Conservation (phyloP, 2,888 invertebrate species). For the Silvanus unidentatus region DNA sequence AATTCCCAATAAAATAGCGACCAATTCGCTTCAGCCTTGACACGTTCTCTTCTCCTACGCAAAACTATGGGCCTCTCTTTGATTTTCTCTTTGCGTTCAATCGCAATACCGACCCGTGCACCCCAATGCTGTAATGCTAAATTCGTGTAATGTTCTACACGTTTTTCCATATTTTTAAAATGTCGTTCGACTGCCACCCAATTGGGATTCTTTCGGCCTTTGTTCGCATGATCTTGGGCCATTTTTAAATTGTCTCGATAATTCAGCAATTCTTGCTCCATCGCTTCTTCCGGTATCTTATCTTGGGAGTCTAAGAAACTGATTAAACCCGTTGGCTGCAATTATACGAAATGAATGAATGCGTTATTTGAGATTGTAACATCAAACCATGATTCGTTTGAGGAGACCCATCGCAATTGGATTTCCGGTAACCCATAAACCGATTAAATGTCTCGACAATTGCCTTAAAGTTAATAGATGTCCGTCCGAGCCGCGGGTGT, state of each 20-base stretch:
- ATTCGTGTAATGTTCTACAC: constrained; percentile 65
- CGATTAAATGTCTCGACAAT: constrained; percentile 87
- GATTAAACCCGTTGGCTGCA: constrained; percentile 86
- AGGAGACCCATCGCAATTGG: constrained; percentile 83
- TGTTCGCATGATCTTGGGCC: constrained; percentile 74
- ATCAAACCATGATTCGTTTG: constrained; percentile 75
- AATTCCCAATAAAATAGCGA: constrained; percentile 93
- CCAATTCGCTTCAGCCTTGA: constrained; percentile 88
- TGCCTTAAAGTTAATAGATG: constrained; percentile 81
- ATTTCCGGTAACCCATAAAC: constrained; percentile 94
- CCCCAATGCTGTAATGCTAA: constrained; percentile 70
- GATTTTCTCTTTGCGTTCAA: constrained; percentile 55
- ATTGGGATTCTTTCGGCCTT: constrained; percentile 61
- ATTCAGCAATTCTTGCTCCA: constrained; percentile 65
- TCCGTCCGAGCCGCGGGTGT: constrained; percentile 74
- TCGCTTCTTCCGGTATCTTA: constrained; percentile 66
- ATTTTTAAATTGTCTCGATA: constrained; percentile 92
- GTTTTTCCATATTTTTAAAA: constrained; percentile 74
- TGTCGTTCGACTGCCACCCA: constrained; percentile 67
- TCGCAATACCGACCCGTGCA: constrained; percentile 51
- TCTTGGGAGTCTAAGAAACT: constrained; percentile 85
- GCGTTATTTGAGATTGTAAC: no score
- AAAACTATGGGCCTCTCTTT: constrained; percentile 85
- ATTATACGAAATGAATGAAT: no score
- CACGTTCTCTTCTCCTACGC: constrained; percentile 79